These are phyloP conservation scores for Triops cancriformis DNA, from an alignment of 1,140 invertebrate genomes.

Conservation along the genomic window DNA sequence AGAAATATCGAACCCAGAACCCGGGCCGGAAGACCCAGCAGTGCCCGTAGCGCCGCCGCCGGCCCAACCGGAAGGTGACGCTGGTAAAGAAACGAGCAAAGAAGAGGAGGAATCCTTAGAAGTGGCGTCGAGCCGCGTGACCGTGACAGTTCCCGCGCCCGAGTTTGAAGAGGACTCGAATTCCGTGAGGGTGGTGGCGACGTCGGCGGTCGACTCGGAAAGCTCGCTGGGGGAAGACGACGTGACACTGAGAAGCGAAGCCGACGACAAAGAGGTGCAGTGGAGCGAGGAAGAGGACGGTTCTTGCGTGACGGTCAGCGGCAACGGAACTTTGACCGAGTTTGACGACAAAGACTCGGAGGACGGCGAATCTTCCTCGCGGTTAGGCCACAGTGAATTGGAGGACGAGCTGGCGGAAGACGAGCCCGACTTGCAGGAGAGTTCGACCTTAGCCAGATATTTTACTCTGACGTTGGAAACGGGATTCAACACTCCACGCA, in stretches of 20 bases:
- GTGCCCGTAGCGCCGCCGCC: slow-evolving; percentile 52
- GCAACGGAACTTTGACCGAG: slow-evolving; percentile 25
- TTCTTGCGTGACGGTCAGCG: slow-evolving; percentile 21
- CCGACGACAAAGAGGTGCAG: slow-evolving; percentile 11
- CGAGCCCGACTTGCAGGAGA: neutral
- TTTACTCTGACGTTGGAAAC: slow-evolving; percentile 31
- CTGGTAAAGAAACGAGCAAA: slow-evolving; percentile 35
- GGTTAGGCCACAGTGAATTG: slow-evolving; percentile 19
- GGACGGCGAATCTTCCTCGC: slow-evolving; percentile 25
- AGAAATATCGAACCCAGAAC: neutral
- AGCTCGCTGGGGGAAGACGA: slow-evolving; percentile 20
- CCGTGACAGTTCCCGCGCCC: slow-evolving; percentile 27
- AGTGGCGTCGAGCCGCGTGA: slow-evolving; percentile 44
- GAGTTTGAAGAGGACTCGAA: neutral
- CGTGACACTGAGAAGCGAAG: neutral
- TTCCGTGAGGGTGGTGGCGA: slow-evolving; percentile 17
- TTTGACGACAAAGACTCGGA: slow-evolving; percentile 26
- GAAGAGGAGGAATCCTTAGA: slow-evolving; percentile 44
- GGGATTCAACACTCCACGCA: slow-evolving; percentile 26
- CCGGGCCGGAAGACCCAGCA: slow-evolving; percentile 44
- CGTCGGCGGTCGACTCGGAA: neutral
- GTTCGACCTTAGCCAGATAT: slow-evolving; percentile 29
- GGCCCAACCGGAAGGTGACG: no score
- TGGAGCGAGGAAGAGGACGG: slow-evolving; percentile 16
- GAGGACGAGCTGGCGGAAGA: slow-evolving; percentile 27